Conservation (phyloP, 2,797 vertebrate species). For the Pogoniulus pusillus region DNA sequence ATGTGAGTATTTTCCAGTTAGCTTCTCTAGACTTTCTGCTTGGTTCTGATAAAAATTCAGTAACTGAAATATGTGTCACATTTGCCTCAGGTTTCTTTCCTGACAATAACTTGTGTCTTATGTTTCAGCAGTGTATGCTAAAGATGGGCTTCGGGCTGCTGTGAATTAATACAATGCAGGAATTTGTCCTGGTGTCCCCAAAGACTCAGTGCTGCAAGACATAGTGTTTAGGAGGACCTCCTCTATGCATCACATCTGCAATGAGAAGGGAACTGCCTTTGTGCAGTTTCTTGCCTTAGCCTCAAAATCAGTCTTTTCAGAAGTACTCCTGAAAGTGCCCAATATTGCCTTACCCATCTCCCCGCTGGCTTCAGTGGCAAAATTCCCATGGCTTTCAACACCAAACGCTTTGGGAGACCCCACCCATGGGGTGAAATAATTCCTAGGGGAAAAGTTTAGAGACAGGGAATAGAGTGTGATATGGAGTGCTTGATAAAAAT, state of each 20-base stretch:
- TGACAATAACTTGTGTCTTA: background rate
- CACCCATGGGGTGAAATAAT: background rate
- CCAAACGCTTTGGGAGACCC: background rate
- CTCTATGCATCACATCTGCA: background rate
- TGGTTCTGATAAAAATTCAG: background rate
- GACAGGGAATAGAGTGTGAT: background rate
- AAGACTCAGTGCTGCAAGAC: background rate
- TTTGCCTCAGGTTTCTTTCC: background rate
- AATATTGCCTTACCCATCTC: background rate
- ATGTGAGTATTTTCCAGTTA: slow-evolving; percentile 83
- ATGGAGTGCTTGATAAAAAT: background rate
- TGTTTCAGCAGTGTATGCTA: background rate
- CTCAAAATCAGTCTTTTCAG: background rate
- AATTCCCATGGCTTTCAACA: background rate
- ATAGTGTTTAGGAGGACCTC: background rate
- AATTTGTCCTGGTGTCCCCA: background rate
- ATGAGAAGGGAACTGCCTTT: background rate
- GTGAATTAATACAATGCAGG: background rate
- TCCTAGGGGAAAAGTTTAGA: background rate
- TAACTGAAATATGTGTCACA: background rate
- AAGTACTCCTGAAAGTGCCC: background rate
- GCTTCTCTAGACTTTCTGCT: slow-evolving; percentile 8
- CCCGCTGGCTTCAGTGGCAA: background rate
- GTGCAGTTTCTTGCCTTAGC: background rate
- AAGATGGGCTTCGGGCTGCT: background rate